A percentile compares a stretch with the other conserved stretches of the same genome.
Evolutionary conservation across 2,888 invertebrate genomes (phyloP).

Genomic region (Chymomyza fuscimana): DNA sequence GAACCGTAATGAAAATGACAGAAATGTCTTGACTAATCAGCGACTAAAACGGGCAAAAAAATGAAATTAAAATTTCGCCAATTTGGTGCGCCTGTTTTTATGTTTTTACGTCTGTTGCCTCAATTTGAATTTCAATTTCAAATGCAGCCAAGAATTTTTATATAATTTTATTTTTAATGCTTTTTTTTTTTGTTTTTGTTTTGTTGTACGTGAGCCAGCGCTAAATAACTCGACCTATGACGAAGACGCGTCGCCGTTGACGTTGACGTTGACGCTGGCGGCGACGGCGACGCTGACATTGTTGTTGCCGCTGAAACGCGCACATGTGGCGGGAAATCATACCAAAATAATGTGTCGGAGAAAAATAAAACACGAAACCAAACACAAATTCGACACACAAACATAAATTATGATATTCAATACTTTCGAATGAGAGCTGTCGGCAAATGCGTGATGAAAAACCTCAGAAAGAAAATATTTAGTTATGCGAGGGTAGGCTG

Average conservation of each 20-base stretch:
- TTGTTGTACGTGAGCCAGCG: slow-evolving; percentile 56
- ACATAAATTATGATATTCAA: slow-evolving; percentile 1
- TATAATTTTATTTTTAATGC: slow-evolving; percentile 63
- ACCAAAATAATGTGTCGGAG: background rate
- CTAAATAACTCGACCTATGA: slow-evolving; percentile 34
- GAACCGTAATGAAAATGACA: background rate
- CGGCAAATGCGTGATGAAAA: background rate
- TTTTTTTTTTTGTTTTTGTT: slow-evolving; percentile 17
- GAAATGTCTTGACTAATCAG: slow-evolving; percentile 52
- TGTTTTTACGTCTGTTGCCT: slow-evolving; percentile 39
- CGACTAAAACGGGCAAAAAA: slow-evolving; percentile 59
- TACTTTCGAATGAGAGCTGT: background rate
- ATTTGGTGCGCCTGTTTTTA: slow-evolving; percentile 43
- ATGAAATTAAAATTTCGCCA: slow-evolving; percentile 66
- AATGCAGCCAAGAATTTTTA: slow-evolving; percentile 65
- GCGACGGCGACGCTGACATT: background rate
- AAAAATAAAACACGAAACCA: background rate
- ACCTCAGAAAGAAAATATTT: background rate
- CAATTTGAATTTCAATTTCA: slow-evolving; percentile 42
- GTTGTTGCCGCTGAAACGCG: slow-evolving; percentile 30
- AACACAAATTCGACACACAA: background rate
- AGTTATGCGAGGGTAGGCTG: background rate
- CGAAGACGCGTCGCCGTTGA: background rate
- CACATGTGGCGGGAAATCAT: slow-evolving; percentile 48
- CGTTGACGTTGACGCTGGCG: background rate